Conservation (phyloP, 2,797 vertebrate genomes). For the Sebastes iracundus region DNA sequence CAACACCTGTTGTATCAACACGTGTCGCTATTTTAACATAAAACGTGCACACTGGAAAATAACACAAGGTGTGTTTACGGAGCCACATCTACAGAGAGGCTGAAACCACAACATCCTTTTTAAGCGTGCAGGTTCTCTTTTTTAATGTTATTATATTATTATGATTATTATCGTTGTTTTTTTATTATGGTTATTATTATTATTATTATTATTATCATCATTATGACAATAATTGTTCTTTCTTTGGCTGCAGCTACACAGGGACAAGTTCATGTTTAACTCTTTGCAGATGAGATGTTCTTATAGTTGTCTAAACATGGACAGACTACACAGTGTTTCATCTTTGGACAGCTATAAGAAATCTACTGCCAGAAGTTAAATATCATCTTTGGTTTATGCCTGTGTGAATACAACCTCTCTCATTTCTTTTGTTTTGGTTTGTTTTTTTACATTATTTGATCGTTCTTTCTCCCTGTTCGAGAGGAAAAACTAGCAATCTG, state of each 20-base stretch:
- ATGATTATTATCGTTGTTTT: conserved; percentile 71
- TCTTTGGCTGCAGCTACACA: conserved; percentile 72
- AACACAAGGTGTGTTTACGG: conserved; percentile 34
- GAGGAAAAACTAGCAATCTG: conserved; percentile 88
- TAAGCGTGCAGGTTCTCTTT: conserved; percentile 86
- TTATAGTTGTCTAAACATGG: conserved; percentile 27
- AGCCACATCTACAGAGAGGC: conserved; percentile 23
- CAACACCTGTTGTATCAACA: conserved; percentile 72
- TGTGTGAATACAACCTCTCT: conserved; percentile 58
- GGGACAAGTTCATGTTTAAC: conserved; percentile 47
- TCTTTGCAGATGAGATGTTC: conserved; percentile 47
- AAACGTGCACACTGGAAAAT: conserved; percentile 41
- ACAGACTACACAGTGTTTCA: neutral
- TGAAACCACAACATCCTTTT: conserved; percentile 60
- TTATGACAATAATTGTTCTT: conserved; percentile 66
- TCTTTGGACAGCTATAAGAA: conserved; percentile 27
- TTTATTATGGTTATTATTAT: conserved; percentile 50
- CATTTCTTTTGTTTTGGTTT: conserved; percentile 74
- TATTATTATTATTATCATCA: conserved; percentile 58
- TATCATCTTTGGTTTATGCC: conserved; percentile 23
- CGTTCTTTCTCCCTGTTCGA: conserved; percentile 88
- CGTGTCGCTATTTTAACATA: conserved; percentile 29
- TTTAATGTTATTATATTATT: conserved; percentile 78
- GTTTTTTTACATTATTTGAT: conserved; percentile 75
- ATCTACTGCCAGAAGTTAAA: conserved; percentile 47